phyloP scores from a whole-genome alignment of 2,113 vertebrate genomes.

The Oncorhynchus mykiss region DNA sequence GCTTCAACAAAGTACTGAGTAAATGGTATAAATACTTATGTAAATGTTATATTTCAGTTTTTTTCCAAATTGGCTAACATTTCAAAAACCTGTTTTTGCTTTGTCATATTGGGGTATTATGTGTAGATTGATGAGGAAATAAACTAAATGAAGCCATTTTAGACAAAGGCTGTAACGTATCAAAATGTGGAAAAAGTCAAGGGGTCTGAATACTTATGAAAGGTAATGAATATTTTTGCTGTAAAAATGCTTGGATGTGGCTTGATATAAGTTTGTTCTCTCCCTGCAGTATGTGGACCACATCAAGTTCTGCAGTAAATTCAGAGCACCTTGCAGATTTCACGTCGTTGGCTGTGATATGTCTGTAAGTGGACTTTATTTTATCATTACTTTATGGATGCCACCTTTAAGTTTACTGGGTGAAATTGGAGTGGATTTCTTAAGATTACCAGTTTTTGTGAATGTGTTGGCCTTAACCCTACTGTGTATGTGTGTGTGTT shows the following conservation, averaged over 20 bases:
- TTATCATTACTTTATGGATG: slow-evolving; percentile 44
- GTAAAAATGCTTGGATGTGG: not conserved
- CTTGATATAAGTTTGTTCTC: slow-evolving; percentile 27
- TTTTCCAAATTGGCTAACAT: too few relatives aligned
- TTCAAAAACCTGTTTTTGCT: too few relatives aligned
- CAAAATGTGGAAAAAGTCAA: too few relatives aligned
- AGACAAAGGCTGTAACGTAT: too few relatives aligned
- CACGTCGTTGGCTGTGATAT: slow-evolving; percentile 84
- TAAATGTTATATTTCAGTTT: too few relatives aligned
- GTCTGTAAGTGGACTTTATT: slow-evolving; percentile 73
- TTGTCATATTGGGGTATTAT: too few relatives aligned
- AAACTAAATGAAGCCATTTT: too few relatives aligned
- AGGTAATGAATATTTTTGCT: not conserved
- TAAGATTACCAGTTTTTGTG: not conserved
- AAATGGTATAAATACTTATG: too few relatives aligned
- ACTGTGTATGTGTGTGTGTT: not conserved
- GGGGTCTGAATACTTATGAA: too few relatives aligned
- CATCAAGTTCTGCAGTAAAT: slow-evolving; percentile 86
- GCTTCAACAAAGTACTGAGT: too few relatives aligned
- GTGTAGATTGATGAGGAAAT: too few relatives aligned
- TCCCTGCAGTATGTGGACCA: slow-evolving; percentile 89
- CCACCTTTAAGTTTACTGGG: slow-evolving; percentile 31
- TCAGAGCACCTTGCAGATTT: slow-evolving; percentile 87
- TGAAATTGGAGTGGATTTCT: not conserved
- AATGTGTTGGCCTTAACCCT: too few relatives aligned